Evolutionary conservation across 2,888 invertebrate species (phyloP), one percentile per base, ranked within the genome.

Genomic region (Amphipyra berbera): DNA sequence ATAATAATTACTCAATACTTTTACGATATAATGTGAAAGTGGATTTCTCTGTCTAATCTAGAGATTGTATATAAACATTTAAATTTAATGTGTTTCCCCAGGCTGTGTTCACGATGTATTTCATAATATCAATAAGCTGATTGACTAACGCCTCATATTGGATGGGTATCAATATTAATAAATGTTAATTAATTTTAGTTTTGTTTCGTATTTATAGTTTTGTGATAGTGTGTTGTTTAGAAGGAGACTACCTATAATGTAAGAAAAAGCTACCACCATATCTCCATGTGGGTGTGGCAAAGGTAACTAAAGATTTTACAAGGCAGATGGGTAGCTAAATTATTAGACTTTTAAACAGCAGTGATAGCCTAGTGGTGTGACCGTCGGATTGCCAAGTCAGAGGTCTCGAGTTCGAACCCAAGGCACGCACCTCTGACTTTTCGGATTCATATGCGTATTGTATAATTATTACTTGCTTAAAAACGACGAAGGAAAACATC

Each of bases 91-190:
- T 2, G 12, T 63, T 56, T 57, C 41, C 46, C 6, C 37, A 44
- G 33, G 35, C 58, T 37, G 33, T 37, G 33, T 37, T 35, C 7
- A n/a, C 35, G 56, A 56, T 42, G n/a, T 40, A 61, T 78, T 78
- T 76, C 66, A 48, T 75, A 70, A 76, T 66, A 46, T 9, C 27
- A n/a, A 42, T 41, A 33, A 9, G 13, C 30, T 54, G 64, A 68
- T 65, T 68, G 48, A 35, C 57, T 38, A 38, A 38, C 57, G 41
- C 37, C 21, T 55, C 12, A 41, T 40, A 27, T 44, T 21, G 12
- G 42, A 68, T 48, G 35, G 2, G 1, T 46, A 44, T 73, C 35
- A 73, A 69, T 69, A 60, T 60, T 68, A 54, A 68, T 69, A 35
- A 54, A 58, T 68, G 40, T 45, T 48, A 52, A 68, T 68, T 35